Evolutionary conservation across 1,140 invertebrate genomes (phyloP).

Genomic region (Apocrypta bakeri): DNA sequence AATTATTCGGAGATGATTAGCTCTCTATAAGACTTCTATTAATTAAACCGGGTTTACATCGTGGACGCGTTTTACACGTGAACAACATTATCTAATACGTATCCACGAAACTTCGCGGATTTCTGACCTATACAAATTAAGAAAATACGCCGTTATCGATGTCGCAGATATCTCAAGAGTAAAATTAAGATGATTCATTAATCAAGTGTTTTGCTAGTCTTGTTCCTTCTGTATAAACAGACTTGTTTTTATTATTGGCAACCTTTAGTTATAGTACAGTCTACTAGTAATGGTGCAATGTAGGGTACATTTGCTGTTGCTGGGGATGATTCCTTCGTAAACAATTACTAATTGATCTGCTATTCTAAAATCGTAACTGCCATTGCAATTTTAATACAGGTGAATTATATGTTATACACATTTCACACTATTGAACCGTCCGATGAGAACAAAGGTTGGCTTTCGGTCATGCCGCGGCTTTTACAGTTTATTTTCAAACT

Average conservation of each 20-base stretch:
- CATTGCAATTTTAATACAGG: neutral
- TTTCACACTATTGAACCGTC: too few species aligned
- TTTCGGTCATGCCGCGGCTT: too few species aligned
- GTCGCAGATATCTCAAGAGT: slow-evolving; percentile 34
- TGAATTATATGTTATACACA: neutral
- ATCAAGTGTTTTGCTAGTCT: too few species aligned
- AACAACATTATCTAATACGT: too few species aligned
- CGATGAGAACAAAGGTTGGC: neutral
- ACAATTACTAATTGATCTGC: slow-evolving; percentile 24
- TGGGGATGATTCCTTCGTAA: neutral
- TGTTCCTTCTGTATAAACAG: neutral
- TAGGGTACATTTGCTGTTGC: neutral
- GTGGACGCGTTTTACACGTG: too few species aligned
- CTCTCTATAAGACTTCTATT: neutral
- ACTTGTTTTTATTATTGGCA: too few species aligned
- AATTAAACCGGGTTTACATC: too few species aligned
- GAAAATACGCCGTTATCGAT: slow-evolving; percentile 36
- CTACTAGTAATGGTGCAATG: neutral
- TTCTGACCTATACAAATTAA: neutral
- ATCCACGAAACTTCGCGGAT: neutral
- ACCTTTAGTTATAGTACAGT: too few species aligned
- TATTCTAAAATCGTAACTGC: slow-evolving; percentile 7
- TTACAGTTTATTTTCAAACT: too few species aligned
- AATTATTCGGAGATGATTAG: neutral
- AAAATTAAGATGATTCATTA: slow-evolving; percentile 47